These are phyloP conservation scores for Falco columbarius DNA, from an alignment of 2,797 vertebrate species.

Conservation along the genomic window DNA sequence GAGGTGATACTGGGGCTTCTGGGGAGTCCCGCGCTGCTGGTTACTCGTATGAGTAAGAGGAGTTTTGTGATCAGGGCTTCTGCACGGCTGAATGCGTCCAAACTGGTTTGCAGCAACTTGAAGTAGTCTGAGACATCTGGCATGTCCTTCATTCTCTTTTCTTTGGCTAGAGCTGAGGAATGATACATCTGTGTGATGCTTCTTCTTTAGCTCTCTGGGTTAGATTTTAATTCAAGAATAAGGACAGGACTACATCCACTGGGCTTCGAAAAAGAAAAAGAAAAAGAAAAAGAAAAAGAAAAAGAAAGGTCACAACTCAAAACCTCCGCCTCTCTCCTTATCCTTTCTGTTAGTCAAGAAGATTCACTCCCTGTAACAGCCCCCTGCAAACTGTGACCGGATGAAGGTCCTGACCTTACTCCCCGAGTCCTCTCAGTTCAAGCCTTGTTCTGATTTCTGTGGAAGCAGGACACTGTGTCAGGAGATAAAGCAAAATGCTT, in stretches of 20 bases:
- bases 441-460: background rate
- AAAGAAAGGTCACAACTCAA: background rate
- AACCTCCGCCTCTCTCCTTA: background rate
- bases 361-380: background rate
- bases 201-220: background rate
- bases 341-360: background rate
- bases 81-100: background rate
- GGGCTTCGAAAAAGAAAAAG: background rate
- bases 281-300: background rate
- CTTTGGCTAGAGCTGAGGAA: background rate
- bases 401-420: background rate
- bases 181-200: background rate
- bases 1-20: conserved; percentile 29
- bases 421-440: background rate
- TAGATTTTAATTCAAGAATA: background rate
- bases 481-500: conserved; percentile 22
- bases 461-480: background rate
- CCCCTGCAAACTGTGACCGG: background rate
- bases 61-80: background rate
- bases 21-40: background rate
- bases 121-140: conserved; percentile 37
- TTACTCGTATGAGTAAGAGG: background rate
- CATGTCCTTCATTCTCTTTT: background rate
- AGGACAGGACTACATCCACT: background rate
- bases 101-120: background rate